These are phyloP conservation scores for Ammospiza caudacuta DNA, from an alignment of 2,113 vertebrate species.

Conservation along the genomic window DNA sequence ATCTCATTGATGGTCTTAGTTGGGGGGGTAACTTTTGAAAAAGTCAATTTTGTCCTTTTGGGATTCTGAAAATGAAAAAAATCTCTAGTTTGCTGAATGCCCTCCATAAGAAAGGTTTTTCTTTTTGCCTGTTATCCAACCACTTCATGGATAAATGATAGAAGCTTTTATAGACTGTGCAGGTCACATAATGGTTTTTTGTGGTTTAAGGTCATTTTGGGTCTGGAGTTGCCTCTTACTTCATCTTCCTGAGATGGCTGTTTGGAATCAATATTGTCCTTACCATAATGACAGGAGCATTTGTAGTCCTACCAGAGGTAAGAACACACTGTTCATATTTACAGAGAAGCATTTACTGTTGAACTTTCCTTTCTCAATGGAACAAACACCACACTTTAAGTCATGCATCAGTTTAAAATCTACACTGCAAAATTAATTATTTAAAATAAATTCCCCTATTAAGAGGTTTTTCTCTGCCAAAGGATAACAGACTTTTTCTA, in stretches of 20 bases:
- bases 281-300: constrained; percentile 93
- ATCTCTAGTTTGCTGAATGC: not conserved
- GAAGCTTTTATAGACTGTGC: not conserved
- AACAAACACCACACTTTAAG: not conserved
- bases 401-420: not conserved
- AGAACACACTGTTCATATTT: constrained; percentile 10
- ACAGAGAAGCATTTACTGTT: not conserved
- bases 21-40: not conserved
- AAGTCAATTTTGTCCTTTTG: not conserved
- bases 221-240: constrained; percentile 96
- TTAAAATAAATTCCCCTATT: not conserved
- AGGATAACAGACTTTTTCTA: not conserved
- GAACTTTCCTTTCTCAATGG: not conserved
- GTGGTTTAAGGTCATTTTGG: constrained; percentile 91
- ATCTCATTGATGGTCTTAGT: not conserved
- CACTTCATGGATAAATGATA: not conserved
- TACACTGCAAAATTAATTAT: not conserved
- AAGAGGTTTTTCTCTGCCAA: not conserved
- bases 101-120: not conserved
- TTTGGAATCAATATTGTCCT: constrained; percentile 98
- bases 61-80: not conserved
- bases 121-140: not conserved
- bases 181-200: not conserved
- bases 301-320: constrained; percentile 97
- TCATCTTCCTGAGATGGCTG: constrained; percentile 97